A percentile compares a stretch with the other conserved stretches of the same genome.
These are phyloP conservation scores for Drosophila serrata DNA, from an alignment of 1,140 invertebrate species.

Conservation along the genomic window DNA sequence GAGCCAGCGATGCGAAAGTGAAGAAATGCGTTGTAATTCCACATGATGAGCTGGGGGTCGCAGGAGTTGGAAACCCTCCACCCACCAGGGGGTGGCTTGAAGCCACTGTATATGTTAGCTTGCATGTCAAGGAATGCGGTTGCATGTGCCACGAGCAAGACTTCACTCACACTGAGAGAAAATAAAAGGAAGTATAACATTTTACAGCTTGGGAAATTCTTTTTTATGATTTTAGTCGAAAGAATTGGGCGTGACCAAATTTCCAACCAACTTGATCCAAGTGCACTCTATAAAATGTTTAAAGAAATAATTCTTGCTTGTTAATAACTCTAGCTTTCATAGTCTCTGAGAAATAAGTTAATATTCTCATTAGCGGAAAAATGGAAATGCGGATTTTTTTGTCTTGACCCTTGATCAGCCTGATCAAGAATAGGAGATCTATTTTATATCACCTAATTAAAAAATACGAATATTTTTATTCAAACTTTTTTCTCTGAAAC, in stretches of 20 bases:
- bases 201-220: no score
- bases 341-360: background rate
- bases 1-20: slow-evolving; percentile 78
- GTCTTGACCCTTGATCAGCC: no score
- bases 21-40: slow-evolving; percentile 83
- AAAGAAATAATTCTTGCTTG: background rate
- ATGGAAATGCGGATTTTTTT: no score
- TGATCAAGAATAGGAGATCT: no score
- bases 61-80: background rate
- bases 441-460: background rate
- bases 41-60: slow-evolving; percentile 13
- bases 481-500: background rate
- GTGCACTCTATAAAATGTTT: background rate
- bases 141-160: slow-evolving; percentile 59
- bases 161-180: background rate
- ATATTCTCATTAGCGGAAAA: background rate
- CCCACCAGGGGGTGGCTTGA: slow-evolving; percentile 54
- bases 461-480: no score
- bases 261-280: no score
- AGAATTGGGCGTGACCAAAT: background rate
- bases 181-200: background rate
- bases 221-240: background rate
- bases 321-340: background rate
- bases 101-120: slow-evolving; percentile 48
- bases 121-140: slow-evolving; percentile 54